Percentiles rank a stretch among this genome's conserved stretches.
phyloP scores from a whole-genome alignment of 2,888 invertebrate genomes.

The Pseudolycoriella hygida region DNA sequence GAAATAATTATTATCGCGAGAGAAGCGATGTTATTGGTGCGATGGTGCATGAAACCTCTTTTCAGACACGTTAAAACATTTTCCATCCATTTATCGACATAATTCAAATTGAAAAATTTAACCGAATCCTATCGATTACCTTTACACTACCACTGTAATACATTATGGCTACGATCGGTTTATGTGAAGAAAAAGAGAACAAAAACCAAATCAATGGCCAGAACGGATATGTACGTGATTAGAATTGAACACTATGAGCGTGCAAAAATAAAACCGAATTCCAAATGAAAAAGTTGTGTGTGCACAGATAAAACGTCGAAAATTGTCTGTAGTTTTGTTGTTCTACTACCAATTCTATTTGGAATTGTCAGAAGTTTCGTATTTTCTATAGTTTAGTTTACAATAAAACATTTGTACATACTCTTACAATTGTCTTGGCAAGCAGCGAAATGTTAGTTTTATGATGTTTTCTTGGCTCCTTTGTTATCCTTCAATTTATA shows the following conservation, averaged over 20 bases:
- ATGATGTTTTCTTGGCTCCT: no score
- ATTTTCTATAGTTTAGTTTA: no score
- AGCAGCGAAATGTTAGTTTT: no score
- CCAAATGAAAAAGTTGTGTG: not conserved
- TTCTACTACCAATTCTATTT: no score
- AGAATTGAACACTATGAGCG: constrained; percentile 1
- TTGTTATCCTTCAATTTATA: no score
- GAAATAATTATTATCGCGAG: constrained; percentile 1
- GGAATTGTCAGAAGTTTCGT: no score
- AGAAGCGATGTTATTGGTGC: not conserved
- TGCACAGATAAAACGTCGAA: not conserved
- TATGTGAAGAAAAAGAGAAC: constrained; percentile 1
- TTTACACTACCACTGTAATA: not conserved
- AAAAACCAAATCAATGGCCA: constrained; percentile 1
- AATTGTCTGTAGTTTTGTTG: no score
- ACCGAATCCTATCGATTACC: constrained; percentile 2
- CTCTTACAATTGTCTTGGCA: no score
- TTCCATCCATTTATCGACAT: not conserved
- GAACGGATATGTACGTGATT: constrained; percentile 3
- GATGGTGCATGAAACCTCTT: not conserved
- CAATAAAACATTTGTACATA: no score
- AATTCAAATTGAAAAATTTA: not conserved
- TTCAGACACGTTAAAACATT: not conserved
- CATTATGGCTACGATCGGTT: no score
- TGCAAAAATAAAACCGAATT: not conserved